A percentile compares a stretch with the other conserved stretches of the same genome.
These are phyloP conservation scores for Malurus elegans DNA, from an alignment of 2,113 vertebrate species.

Conservation along the genomic window DNA sequence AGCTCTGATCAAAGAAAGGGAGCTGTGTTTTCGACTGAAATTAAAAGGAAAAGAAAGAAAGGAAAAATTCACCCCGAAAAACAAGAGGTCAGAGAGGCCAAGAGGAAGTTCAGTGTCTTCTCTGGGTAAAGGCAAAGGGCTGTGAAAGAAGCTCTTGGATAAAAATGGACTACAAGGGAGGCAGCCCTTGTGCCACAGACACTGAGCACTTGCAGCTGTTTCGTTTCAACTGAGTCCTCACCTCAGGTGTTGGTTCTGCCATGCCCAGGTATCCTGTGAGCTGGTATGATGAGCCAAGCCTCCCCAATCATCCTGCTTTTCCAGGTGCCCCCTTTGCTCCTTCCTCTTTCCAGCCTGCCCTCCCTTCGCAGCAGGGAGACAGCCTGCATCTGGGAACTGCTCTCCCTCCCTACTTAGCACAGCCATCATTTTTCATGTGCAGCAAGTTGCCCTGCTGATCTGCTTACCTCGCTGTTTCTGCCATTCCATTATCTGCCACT, in stretches of 20 bases:
- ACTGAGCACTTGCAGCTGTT: neutral
- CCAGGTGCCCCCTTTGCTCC: neutral
- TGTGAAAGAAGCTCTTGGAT: neutral
- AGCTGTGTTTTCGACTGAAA: neutral
- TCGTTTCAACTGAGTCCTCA: neutral
- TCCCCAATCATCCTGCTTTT: neutral
- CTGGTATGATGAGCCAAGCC: neutral
- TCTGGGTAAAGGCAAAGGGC: neutral
- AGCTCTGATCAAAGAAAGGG: neutral
- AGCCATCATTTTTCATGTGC: neutral
- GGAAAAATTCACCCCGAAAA: neutral
- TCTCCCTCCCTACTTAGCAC: neutral
- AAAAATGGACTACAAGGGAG: neutral
- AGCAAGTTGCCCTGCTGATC: neutral
- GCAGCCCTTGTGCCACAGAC: neutral
- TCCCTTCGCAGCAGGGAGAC: neutral
- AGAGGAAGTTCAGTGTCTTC: slow-evolving; percentile 1
- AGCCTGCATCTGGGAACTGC: neutral
- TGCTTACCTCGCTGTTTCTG: neutral
- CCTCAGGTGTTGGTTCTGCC: neutral
- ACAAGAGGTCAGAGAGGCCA: neutral
- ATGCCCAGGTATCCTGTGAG: neutral
- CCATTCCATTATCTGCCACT: neutral
- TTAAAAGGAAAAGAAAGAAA: neutral
- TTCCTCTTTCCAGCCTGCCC: neutral